phyloP scores from a whole-genome alignment of 2,888 invertebrate species.

The Autographa gamma region DNA sequence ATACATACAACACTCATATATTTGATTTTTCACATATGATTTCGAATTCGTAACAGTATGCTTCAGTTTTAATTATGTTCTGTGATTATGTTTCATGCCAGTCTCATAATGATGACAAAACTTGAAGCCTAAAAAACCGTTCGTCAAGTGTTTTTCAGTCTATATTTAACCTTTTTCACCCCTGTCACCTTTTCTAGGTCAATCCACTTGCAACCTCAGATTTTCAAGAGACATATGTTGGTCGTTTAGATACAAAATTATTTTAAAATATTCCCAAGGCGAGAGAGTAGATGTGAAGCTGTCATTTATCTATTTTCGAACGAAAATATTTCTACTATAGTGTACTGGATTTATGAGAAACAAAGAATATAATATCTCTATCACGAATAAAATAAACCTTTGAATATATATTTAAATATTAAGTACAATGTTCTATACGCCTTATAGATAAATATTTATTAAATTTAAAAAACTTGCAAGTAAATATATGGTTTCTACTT shows the following conservation, averaged over 20 bases:
- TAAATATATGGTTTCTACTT: no score
- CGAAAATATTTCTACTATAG: neutral
- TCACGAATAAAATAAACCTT: no score
- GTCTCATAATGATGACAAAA: neutral
- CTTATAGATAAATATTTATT: no score
- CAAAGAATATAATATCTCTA: neutral
- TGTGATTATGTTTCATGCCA: constrained; percentile 5
- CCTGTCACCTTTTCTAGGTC: constrained; percentile 29
- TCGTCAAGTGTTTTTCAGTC: neutral
- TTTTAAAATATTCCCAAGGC: constrained; percentile 34
- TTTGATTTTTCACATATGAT: no score
- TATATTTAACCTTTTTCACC: constrained; percentile 26
- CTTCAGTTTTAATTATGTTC: no score
- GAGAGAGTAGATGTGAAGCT: constrained; percentile 27
- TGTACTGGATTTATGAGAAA: neutral
- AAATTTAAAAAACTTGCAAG: no score
- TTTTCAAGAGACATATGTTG: constrained; percentile 33
- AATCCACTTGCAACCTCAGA: constrained; percentile 26
- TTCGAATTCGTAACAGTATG: no score
- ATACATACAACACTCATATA: no score
- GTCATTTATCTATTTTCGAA: constrained; percentile 6
- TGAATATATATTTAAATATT: no score
- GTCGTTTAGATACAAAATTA: constrained; percentile 30
- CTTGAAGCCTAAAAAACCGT: neutral
- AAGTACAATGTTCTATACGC: no score